Evolutionary conservation across 2,888 invertebrate species (phyloP).

Genomic region (Antheraea assamensis): DNA sequence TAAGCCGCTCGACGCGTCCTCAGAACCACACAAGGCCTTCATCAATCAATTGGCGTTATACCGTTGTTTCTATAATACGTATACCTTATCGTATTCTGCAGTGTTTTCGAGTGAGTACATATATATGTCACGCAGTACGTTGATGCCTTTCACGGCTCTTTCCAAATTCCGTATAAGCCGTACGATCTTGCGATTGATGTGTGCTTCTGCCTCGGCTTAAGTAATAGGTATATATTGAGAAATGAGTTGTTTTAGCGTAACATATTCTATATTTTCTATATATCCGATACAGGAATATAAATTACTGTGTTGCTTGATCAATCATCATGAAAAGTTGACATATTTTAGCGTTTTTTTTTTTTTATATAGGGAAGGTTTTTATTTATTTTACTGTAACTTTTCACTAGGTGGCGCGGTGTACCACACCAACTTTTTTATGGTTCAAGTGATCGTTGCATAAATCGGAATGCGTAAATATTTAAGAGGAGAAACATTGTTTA

Average conservation of each 20-base stretch:
- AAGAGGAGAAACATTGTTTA: too few relatives aligned
- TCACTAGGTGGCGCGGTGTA: too few relatives aligned
- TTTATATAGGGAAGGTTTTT: too few relatives aligned
- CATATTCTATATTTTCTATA: background rate
- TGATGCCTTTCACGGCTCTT: conserved; percentile 1
- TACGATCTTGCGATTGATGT: background rate
- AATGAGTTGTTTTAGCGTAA: background rate
- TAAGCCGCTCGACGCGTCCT: conserved; percentile 12
- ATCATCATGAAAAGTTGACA: too few relatives aligned
- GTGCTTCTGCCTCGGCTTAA: background rate
- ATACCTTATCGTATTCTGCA: conserved; percentile 9
- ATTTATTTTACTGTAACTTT: too few relatives aligned
- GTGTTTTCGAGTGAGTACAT: background rate
- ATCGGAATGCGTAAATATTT: too few relatives aligned
- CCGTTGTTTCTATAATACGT: conserved; percentile 41
- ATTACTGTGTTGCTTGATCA: too few relatives aligned
- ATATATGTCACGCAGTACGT: conserved; percentile 3
- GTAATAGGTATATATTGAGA: background rate
- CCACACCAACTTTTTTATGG: too few relatives aligned
- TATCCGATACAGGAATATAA: background rate
- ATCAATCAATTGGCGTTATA: conserved; percentile 64
- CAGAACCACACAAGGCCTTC: conserved; percentile 33
- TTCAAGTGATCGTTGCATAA: too few relatives aligned
- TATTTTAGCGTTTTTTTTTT: too few relatives aligned
- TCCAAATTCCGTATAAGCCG: background rate